Percentiles rank a stretch among this genome's conserved stretches.
Evolutionary conservation across 2,888 invertebrate species (phyloP).

Genomic region (Heliconius cydno): DNA sequence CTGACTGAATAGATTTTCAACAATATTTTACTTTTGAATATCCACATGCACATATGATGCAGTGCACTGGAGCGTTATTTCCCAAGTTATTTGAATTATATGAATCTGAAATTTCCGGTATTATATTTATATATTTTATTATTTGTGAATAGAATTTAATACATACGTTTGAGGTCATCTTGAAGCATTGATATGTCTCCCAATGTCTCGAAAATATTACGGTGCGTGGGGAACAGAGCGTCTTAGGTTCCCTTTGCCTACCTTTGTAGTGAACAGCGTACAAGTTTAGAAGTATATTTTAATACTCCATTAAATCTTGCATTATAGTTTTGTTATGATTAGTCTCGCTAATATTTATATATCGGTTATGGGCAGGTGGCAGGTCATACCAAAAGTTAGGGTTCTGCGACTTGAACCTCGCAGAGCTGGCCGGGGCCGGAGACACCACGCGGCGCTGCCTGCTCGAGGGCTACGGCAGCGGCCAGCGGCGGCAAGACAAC

Average conservation of each 20-base stretch:
- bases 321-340: no score
- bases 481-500: constrained; percentile 96
- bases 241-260: background rate
- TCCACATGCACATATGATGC: constrained; percentile 2
- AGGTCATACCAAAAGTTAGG: constrained; percentile 97
- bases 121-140: background rate
- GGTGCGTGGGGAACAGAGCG: no score
- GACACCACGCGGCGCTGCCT: constrained; percentile 93
- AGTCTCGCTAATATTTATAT: constrained; percentile 35
- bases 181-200: background rate
- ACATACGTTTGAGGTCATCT: background rate
- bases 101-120: constrained; percentile 9
- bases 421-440: constrained; percentile 97
- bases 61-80: constrained; percentile 12
- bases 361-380: constrained; percentile 78
- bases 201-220: no score
- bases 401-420: constrained; percentile 98
- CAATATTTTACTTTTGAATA: constrained; percentile 23
- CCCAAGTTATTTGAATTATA: constrained; percentile 23
- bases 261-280: background rate
- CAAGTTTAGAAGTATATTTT: background rate
- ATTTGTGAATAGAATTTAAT: background rate
- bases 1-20: constrained; percentile 18
- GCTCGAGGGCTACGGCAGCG: constrained; percentile 96
- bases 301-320: background rate